A percentile compares a stretch with the other conserved stretches of the same genome.
Conservation (phyloP, 2,888 invertebrate species). For the Ennomos fuscantarius region DNA sequence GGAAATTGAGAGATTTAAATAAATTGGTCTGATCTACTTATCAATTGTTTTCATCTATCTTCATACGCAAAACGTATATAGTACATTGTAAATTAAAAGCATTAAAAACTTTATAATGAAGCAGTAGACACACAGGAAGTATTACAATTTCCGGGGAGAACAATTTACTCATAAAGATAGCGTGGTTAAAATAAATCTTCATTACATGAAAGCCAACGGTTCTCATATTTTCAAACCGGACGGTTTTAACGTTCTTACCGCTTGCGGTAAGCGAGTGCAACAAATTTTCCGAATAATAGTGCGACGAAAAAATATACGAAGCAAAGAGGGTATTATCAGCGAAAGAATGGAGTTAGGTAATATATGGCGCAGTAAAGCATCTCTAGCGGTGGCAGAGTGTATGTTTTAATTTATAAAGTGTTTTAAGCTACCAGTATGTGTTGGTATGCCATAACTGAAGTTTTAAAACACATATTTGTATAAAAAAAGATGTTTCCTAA, state of each 20-base stretch:
- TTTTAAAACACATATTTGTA: constrained; percentile 16
- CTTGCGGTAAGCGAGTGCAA: constrained; percentile 71
- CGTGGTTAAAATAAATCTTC: constrained; percentile 75
- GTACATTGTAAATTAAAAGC: background rate
- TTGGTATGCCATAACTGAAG: background rate
- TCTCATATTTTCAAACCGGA: constrained; percentile 73
- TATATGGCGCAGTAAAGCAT: constrained; percentile 54
- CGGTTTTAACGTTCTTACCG: constrained; percentile 70
- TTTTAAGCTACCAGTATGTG: constrained; percentile 18
- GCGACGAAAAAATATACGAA: constrained; percentile 53
- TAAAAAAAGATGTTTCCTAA: too few relatives aligned
- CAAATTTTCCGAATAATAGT: constrained; percentile 69
- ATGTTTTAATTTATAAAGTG: constrained; percentile 53
- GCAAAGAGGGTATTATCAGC: constrained; percentile 49
- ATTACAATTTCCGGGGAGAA: constrained; percentile 43
- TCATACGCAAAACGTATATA: background rate
- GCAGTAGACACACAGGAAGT: constrained; percentile 15
- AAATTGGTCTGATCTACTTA: background rate
- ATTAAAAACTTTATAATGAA: constrained; percentile 7
- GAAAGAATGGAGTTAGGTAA: constrained; percentile 49
- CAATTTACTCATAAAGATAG: constrained; percentile 58
- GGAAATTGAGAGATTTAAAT: constrained; percentile 6
- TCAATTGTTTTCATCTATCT: background rate
- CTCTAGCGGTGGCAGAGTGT: constrained; percentile 41
- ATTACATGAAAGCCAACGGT: constrained; percentile 68